A percentile compares a stretch with the other conserved stretches of the same genome.
Conservation (phyloP, 2,888 invertebrate species). For the Noctua pronuba region DNA sequence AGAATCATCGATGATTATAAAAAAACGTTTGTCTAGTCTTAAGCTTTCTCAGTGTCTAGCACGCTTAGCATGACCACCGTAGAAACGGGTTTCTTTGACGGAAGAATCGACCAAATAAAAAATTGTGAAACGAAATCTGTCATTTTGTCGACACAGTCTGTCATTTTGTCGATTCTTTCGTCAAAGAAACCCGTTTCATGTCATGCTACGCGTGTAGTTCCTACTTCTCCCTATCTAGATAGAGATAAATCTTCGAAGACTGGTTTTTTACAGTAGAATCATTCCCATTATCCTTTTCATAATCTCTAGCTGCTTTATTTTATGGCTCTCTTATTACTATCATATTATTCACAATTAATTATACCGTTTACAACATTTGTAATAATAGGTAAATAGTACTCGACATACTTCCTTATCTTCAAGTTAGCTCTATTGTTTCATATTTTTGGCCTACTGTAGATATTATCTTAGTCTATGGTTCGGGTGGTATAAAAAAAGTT, state of each 20-base stretch:
- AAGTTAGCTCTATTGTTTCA: neutral
- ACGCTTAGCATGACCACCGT: too few relatives aligned
- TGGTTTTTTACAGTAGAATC: neutral
- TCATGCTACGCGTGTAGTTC: too few relatives aligned
- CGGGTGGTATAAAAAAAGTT: constrained; percentile 42
- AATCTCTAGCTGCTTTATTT: neutral
- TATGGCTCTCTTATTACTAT: neutral
- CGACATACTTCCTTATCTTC: neutral
- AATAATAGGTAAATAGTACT: neutral
- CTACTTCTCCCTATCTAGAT: neutral
- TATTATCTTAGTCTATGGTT: constrained; percentile 49
- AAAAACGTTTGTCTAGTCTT: neutral
- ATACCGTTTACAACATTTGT: neutral
- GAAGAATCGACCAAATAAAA: too few relatives aligned
- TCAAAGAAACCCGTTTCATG: too few relatives aligned
- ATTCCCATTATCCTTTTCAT: neutral
- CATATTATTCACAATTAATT: neutral
- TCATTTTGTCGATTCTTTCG: too few relatives aligned
- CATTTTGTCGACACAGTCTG: too few relatives aligned
- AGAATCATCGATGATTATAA: neutral
- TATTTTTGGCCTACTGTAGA: constrained; percentile 27
- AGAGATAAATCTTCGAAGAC: neutral
- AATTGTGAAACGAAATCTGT: too few relatives aligned
- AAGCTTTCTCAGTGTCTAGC: neutral
- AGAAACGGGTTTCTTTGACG: too few relatives aligned